Conservation (phyloP, 2,797 vertebrate species). For the Tiaroga cobitis region DNA sequence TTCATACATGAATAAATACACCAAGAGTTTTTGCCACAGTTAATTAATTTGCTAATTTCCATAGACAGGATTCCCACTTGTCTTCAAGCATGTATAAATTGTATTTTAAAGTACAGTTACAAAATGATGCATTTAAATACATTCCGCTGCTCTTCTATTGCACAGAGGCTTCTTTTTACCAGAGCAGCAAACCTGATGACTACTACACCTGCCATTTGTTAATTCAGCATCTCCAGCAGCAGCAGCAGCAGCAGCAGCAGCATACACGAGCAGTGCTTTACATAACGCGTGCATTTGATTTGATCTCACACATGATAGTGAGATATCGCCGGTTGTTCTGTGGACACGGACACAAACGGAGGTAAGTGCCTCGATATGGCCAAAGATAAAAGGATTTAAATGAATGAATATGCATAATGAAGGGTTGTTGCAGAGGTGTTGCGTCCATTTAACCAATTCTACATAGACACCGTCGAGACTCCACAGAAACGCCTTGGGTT, state of each 20-base stretch:
- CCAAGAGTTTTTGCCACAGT: neutral
- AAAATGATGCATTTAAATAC: neutral
- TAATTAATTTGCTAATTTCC: neutral
- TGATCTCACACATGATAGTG: constrained; percentile 48
- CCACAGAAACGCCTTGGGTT: constrained; percentile 1
- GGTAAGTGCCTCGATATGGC: constrained; percentile 34
- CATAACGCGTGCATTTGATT: constrained; percentile 39
- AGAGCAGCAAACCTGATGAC: neutral
- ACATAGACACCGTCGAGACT: neutral
- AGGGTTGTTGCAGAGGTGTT: neutral
- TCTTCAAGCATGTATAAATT: neutral
- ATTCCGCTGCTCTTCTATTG: neutral
- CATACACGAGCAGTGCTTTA: constrained; percentile 21
- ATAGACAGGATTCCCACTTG: neutral
- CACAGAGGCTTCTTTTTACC: neutral
- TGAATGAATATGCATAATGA: neutral
- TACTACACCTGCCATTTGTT: constrained; percentile 27
- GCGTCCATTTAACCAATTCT: neutral
- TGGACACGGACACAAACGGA: constrained; percentile 24
- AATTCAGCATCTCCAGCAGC: constrained; percentile 12
- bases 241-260: constrained; percentile 16
- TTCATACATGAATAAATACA: neutral
- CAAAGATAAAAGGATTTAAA: neutral
- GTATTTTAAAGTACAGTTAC: neutral
- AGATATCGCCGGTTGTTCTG: constrained; percentile 27